phyloP scores from a whole-genome alignment of 2,888 invertebrate genomes.

The Tipula confusa region DNA sequence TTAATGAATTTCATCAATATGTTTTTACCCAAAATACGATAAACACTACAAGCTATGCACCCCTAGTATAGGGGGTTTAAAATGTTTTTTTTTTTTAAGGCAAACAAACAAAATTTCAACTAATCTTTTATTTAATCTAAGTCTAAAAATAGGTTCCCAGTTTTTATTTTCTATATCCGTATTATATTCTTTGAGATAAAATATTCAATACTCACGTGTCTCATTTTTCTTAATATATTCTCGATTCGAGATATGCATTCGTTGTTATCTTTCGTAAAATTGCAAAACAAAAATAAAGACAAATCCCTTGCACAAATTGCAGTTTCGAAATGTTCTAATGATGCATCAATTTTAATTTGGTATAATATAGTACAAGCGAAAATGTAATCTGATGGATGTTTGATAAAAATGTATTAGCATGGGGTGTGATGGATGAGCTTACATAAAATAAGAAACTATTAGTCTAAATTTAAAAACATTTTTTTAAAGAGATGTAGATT shows the following conservation, averaged over 20 bases:
- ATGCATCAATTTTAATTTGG: background rate
- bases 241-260: background rate
- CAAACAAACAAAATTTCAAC: background rate
- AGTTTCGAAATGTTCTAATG: background rate
- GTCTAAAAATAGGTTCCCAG: background rate
- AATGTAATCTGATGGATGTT: background rate
- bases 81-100: background rate
- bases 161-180: too few relatives aligned
- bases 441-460: too few relatives aligned
- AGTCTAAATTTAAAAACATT: too few relatives aligned
- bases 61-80: background rate
- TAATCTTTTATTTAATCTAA: background rate
- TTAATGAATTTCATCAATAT: background rate
- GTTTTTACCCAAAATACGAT: background rate
- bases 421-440: background rate
- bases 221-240: background rate
- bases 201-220: conserved; percentile 12
- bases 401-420: background rate
- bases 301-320: background rate
- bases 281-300: background rate
- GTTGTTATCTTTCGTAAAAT: background rate
- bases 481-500: too few relatives aligned
- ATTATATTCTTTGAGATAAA: background rate
- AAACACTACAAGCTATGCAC: background rate
- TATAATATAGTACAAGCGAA: background rate